These are phyloP conservation scores for Mastacembelus armatus DNA, from an alignment of 2,797 vertebrate species.

Conservation along the genomic window DNA sequence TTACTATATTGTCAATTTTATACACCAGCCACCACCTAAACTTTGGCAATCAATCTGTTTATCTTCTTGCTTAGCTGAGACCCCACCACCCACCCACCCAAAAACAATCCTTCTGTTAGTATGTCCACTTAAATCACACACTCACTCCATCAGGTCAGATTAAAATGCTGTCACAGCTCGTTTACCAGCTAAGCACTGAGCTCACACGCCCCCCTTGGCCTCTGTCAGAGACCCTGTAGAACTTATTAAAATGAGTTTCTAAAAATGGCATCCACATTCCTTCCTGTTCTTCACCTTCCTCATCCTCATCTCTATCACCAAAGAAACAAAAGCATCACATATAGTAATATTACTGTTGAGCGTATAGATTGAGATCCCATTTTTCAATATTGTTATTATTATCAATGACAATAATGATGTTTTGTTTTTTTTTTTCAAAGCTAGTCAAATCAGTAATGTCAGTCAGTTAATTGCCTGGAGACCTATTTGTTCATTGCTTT, in stretches of 20 bases:
- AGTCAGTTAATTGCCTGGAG: not conserved
- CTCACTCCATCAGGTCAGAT: slow-evolving; percentile 28
- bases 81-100: no score
- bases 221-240: not conserved
- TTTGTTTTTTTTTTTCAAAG: no score
- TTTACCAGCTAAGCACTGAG: slow-evolving; percentile 46
- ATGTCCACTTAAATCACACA: slow-evolving; percentile 12
- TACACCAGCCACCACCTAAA: not conserved
- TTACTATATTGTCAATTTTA: not conserved
- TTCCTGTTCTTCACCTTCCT: no score
- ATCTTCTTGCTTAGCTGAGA: no score
- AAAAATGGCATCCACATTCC: not conserved
- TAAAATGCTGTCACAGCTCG: slow-evolving; percentile 24
- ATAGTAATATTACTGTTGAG: no score
- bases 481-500: not conserved
- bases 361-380: no score
- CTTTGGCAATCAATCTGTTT: not conserved
- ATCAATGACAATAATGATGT: no score
- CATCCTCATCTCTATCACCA: not conserved
- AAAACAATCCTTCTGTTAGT: not conserved
- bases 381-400: no score
- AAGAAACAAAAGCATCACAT: no score
- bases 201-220: not conserved
- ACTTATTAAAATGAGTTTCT: slow-evolving; percentile 14
- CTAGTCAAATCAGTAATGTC: no score